phyloP scores from a whole-genome alignment of 2,888 invertebrate genomes.

The Drosophila crucigera region DNA sequence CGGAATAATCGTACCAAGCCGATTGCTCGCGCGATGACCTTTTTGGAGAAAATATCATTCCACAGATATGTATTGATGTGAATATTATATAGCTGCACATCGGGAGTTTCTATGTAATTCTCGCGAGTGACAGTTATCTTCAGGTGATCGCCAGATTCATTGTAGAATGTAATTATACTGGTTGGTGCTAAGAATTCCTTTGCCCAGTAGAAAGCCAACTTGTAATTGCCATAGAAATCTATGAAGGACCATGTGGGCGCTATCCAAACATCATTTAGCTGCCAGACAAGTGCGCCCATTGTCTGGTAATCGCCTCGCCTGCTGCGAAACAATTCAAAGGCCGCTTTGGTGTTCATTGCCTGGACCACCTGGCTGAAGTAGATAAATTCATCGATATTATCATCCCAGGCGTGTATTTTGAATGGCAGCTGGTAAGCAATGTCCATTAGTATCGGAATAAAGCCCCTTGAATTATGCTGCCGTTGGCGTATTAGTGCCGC shows the following conservation, averaged over 20 bases:
- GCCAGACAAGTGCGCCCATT: constrained; percentile 99
- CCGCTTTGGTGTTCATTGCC: constrained; percentile 93
- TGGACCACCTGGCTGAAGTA: constrained; percentile 96
- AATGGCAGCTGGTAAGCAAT: constrained; percentile 88
- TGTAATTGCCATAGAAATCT: constrained; percentile 86
- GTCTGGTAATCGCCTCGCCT: constrained; percentile 86
- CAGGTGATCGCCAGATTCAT: constrained; percentile 85
- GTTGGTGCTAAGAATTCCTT: constrained; percentile 93
- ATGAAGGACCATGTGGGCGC: constrained; percentile 98
- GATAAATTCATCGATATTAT: constrained; percentile 89
- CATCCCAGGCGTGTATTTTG: constrained; percentile 86
- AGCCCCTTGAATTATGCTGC: constrained; percentile 94
- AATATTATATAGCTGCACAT: constrained; percentile 86
- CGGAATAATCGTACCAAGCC: constrained; percentile 64
- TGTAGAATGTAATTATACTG: constrained; percentile 88
- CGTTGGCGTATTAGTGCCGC: constrained; percentile 90
- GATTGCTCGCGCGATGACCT: constrained; percentile 60
- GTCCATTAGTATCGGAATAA: constrained; percentile 87
- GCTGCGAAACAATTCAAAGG: constrained; percentile 93
- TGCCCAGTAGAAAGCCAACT: constrained; percentile 92
- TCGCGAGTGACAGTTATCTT: constrained; percentile 89
- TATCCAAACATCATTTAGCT: constrained; percentile 99
- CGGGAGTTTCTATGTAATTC: constrained; percentile 84
- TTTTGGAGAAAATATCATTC: constrained; percentile 85
- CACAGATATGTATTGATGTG: constrained; percentile 88